These are phyloP conservation scores for Aptenodytes patagonicus DNA, from an alignment of 2,113 vertebrate genomes.

Conservation along the genomic window DNA sequence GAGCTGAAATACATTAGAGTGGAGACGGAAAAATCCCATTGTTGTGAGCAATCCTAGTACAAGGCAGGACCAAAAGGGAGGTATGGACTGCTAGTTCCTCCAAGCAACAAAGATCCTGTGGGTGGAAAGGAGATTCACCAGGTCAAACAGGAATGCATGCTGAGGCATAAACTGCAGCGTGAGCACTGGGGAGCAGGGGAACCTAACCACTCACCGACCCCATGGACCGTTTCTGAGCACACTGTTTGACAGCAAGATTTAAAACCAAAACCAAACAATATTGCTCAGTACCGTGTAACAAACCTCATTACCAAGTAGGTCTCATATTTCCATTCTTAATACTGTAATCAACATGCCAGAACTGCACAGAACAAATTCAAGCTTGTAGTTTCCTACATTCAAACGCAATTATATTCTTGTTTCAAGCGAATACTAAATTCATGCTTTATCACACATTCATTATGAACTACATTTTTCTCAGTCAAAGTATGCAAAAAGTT, in stretches of 20 bases:
- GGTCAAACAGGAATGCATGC: not conserved
- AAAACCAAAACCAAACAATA: not conserved
- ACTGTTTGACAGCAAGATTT: not conserved
- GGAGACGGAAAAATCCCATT: not conserved
- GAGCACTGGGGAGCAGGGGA: not conserved
- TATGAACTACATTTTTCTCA: not conserved
- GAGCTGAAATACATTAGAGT: not conserved
- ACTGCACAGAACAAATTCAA: not conserved
- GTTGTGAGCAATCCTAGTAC: not conserved
- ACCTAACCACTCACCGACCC: accelerated
- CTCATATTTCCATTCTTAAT: not conserved
- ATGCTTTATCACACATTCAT: not conserved
- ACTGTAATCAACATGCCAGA: not conserved
- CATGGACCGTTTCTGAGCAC: not conserved
- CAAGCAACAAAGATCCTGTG: not conserved
- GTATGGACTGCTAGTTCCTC: not conserved
- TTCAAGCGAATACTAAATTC: not conserved
- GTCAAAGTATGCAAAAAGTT: not conserved
- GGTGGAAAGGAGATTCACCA: not conserved
- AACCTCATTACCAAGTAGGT: not conserved
- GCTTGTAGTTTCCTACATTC: not conserved
- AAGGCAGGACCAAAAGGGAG: not conserved
- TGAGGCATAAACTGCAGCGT: accelerated
- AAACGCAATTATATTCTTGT: not conserved
- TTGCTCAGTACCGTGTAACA: not conserved